Evolutionary conservation across 1,140 invertebrate species (phyloP), one percentile per base, ranked within the genome.

Genomic region (Leptoteleia sp.): DNA sequence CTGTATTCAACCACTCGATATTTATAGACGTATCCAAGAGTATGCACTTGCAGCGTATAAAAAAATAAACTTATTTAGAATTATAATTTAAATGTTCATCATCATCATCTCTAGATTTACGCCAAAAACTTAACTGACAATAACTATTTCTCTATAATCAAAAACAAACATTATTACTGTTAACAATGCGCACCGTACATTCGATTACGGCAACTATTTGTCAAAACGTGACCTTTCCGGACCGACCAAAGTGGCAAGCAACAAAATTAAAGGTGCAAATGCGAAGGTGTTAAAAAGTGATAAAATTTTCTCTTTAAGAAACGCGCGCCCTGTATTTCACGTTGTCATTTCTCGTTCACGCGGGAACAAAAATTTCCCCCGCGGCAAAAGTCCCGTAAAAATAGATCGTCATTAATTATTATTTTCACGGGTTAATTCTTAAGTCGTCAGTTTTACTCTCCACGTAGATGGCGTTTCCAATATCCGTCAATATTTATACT

Each of bases 11-110:
- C 22, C 3, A 6, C 3, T 25, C 6, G 52, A 83, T 87, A 87
- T 87, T 87, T 84, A 86, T 86, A 87, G 86, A 85, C 45, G 71
- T 62, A 16, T 40, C 47, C 40, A 54, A 78, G 82, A 84, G 82
- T 85, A 83, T 85, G 84, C 83, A 84, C 43, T 52, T 67, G 77
- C 80, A 79, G 6, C 38, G 70, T 78, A 77, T 79, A 77, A 75
- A 80, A 80, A 80, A 85, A 77, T 83, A 87, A 87, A 82, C 81
- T 72, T 47, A 55, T 4, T 4, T 29, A 29, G 4, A 29, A 29
- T 7, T 8, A 7, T 29, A 7, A 29, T 22, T 5, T 5, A 22
- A 22, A 22, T 22, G 19, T 22, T 22, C 19, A 5, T 22, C 19
- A 5, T 22, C 19, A 22, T 22, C n/a, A n/a, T n/a, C n/a, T n/a